Evolutionary conservation across 2,797 vertebrate genomes (phyloP).

Genomic region (Centroberyx gerrardi): DNA sequence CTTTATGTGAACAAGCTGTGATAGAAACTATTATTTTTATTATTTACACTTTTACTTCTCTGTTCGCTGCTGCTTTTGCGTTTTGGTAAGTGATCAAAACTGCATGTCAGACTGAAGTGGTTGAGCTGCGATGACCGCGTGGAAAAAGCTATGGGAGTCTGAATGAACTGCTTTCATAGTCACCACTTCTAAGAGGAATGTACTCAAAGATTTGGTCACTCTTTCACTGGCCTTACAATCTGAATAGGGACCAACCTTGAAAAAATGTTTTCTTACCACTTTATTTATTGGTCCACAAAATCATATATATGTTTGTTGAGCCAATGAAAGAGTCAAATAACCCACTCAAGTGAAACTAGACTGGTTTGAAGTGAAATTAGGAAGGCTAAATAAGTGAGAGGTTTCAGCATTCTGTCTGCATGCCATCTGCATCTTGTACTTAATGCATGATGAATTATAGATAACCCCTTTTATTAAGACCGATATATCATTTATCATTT

Average conservation of each 20-base stretch:
- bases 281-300: slow-evolving; percentile 11
- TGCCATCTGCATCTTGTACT: slow-evolving; percentile 81
- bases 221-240: slow-evolving; percentile 85
- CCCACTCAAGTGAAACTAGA: slow-evolving; percentile 9
- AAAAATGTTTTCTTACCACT: slow-evolving; percentile 4
- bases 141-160: slow-evolving; percentile 70
- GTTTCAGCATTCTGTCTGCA: slow-evolving; percentile 76
- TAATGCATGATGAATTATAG: slow-evolving; percentile 72
- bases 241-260: slow-evolving; percentile 22
- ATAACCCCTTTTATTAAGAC: slow-evolving; percentile 39
- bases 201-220: slow-evolving; percentile 77
- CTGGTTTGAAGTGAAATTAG: slow-evolving; percentile 54
- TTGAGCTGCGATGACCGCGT: slow-evolving; percentile 79
- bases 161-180: slow-evolving; percentile 81
- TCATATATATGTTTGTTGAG: slow-evolving; percentile 45
- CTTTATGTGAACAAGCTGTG: slow-evolving; percentile 64
- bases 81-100: slow-evolving; percentile 90
- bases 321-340: slow-evolving; percentile 84
- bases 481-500: slow-evolving; percentile 40
- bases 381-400: slow-evolving; percentile 42
- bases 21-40: slow-evolving; percentile 76
- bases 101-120: slow-evolving; percentile 90
- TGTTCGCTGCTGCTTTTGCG: slow-evolving; percentile 90
- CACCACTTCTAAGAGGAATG: slow-evolving; percentile 77
- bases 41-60: slow-evolving; percentile 87